phyloP scores from a whole-genome alignment of 1,140 invertebrate genomes.

The Tribolium madens region DNA sequence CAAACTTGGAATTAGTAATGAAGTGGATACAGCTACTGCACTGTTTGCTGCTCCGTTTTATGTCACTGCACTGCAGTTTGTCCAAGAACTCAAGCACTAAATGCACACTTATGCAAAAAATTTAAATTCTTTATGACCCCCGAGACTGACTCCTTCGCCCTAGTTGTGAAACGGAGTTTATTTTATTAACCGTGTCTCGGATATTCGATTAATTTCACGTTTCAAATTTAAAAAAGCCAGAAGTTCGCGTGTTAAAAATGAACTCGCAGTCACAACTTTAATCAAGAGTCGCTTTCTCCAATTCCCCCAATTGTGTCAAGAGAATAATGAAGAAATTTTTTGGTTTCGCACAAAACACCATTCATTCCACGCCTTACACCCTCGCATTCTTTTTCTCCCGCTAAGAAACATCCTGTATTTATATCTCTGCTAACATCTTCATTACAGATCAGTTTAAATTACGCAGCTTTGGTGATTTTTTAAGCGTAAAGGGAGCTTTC shows the following conservation, averaged over 20 bases:
- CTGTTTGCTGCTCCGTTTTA: slow-evolving; percentile 43
- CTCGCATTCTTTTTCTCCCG: slow-evolving; percentile 13
- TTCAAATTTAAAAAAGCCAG: no score
- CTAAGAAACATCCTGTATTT: slow-evolving; percentile 4
- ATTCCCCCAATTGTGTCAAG: slow-evolving; percentile 38
- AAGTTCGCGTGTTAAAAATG: no score
- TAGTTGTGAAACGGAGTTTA: not conserved
- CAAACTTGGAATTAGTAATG: slow-evolving; percentile 48
- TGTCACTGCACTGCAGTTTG: slow-evolving; percentile 46
- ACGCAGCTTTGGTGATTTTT: slow-evolving; percentile 9
- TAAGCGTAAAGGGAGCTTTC: no score
- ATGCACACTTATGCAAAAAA: slow-evolving; percentile 24
- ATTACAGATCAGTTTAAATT: slow-evolving; percentile 35
- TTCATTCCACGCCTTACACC: slow-evolving; percentile 1
- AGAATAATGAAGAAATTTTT: slow-evolving; percentile 39
- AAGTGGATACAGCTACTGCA: slow-evolving; percentile 44
- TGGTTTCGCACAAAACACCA: slow-evolving; percentile 33
- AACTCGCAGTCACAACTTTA: slow-evolving; percentile 16
- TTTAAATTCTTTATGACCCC: slow-evolving; percentile 21
- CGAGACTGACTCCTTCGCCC: not conserved
- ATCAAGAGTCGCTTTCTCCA: slow-evolving; percentile 7
- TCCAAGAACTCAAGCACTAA: slow-evolving; percentile 3
- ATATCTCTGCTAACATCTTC: slow-evolving; percentile 32
- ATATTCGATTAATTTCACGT: no score
- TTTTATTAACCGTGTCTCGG: not conserved